phyloP scores from a whole-genome alignment of 1,140 invertebrate genomes.

The Aricia agestis region DNA sequence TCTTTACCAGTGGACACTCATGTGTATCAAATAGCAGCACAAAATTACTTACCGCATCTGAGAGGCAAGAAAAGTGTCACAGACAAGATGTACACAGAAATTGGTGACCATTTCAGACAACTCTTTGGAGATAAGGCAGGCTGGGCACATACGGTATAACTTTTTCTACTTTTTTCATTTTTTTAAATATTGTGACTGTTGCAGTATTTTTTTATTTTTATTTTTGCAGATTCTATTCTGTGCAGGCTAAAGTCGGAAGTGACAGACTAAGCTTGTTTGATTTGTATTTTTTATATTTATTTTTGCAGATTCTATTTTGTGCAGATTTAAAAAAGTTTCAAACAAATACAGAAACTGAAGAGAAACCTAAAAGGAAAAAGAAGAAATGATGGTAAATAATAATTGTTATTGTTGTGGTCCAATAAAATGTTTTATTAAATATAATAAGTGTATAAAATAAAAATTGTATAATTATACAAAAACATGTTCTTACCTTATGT shows the following conservation, averaged over 20 bases:
- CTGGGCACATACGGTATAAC: conserved; percentile 95
- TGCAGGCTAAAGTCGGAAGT: no score
- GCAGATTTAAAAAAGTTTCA: conserved; percentile 85
- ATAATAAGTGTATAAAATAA: neutral
- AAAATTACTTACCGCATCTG: conserved; percentile 89
- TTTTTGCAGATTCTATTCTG: conserved; percentile 84
- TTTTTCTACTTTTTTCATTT: conserved; percentile 16
- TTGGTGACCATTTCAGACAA: conserved; percentile 87
- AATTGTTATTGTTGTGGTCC: conserved; percentile 13
- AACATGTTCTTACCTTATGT: neutral
- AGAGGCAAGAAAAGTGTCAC: conserved; percentile 87
- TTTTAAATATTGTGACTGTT: conserved; percentile 6
- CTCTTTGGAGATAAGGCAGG: conserved; percentile 93
- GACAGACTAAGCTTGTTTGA: no score
- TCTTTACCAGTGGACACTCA: conserved; percentile 98
- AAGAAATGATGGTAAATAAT: conserved; percentile 36
- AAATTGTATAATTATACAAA: neutral
- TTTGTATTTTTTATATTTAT: neutral
- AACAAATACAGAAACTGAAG: conserved; percentile 37
- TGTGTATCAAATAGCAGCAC: conserved; percentile 92
- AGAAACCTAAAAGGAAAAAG: conserved; percentile 57
- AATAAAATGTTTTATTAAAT: neutral
- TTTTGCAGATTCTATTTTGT: conserved; percentile 84
- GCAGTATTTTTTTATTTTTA: neutral
- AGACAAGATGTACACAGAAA: conserved; percentile 89